A percentile compares a stretch with the other conserved stretches of the same genome.
Conservation (phyloP, 92 coral and sea anemone species). For the Scolanthus callimorphus region DNA sequence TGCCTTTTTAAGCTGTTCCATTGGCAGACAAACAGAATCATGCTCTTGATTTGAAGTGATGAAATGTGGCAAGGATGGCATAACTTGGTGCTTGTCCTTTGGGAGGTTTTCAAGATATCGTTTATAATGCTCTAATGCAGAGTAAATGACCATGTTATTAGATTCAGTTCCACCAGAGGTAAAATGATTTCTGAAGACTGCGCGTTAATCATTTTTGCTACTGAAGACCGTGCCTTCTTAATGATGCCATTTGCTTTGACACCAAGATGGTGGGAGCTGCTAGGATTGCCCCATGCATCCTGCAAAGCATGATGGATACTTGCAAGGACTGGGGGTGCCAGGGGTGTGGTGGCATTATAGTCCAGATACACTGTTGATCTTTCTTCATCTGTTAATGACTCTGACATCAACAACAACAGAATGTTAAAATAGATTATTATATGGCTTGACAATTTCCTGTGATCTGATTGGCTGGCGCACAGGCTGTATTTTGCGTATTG, state of each 20-base stretch:
- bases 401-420: too few species aligned
- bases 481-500: too few species aligned
- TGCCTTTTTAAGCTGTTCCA: constrained; percentile 35
- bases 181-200: constrained; percentile 67
- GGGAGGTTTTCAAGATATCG: constrained; percentile 21
- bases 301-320: constrained; percentile 80
- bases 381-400: too few species aligned
- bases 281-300: constrained; percentile 99
- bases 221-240: constrained; percentile 60
- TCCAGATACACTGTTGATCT: constrained; percentile 69
- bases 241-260: constrained; percentile 76
- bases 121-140: constrained; percentile 56
- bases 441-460: too few species aligned
- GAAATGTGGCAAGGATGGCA: constrained; percentile 53
- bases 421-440: too few species aligned
- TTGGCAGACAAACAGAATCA: constrained; percentile 77
- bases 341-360: constrained; percentile 96
- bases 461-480: too few species aligned
- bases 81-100: neutral
- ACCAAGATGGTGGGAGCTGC: constrained; percentile 90
- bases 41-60: constrained; percentile 93
- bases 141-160: constrained; percentile 75
- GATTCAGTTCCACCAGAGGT: constrained; percentile 98
- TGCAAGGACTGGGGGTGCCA: constrained; percentile 73
- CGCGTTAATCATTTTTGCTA: constrained; percentile 79